A percentile compares a stretch with the other conserved stretches of the same genome.
Evolutionary conservation across 2,888 invertebrate genomes (phyloP).

Genomic region (Himalopsyche anomala): DNA sequence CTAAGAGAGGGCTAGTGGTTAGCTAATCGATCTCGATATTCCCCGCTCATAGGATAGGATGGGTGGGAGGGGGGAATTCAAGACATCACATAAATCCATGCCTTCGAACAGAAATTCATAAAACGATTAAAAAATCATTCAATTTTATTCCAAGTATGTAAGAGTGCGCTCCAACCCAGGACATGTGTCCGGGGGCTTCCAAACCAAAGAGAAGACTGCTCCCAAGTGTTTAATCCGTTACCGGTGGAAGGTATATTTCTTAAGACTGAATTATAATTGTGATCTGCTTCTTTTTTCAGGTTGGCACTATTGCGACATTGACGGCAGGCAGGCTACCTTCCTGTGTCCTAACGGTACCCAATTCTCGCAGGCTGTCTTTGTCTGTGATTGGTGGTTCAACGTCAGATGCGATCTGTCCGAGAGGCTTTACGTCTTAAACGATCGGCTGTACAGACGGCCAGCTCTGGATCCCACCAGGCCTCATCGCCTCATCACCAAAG

Average conservation of each 20-base stretch:
- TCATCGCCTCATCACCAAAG: constrained; percentile 88
- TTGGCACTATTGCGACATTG: constrained; percentile 92
- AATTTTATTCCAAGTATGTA: too few relatives aligned
- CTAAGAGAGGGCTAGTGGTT: too few relatives aligned
- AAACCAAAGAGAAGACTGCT: too few relatives aligned
- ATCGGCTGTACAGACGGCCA: constrained; percentile 86
- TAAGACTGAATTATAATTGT: background rate
- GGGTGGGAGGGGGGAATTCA: too few relatives aligned
- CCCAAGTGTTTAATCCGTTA: too few relatives aligned
- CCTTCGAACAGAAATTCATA: too few relatives aligned
- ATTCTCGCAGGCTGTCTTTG: constrained; percentile 87
- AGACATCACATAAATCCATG: too few relatives aligned
- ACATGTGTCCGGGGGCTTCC: too few relatives aligned
- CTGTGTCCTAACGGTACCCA: constrained; percentile 91
- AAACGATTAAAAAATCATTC: too few relatives aligned
- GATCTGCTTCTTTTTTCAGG: constrained; percentile 70
- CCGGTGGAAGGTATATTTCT: background rate
- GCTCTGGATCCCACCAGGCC: constrained; percentile 83
- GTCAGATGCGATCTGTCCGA: constrained; percentile 90
- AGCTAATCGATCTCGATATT: too few relatives aligned
- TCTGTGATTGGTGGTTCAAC: constrained; percentile 94
- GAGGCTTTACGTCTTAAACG: constrained; percentile 89
- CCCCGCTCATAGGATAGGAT: too few relatives aligned
- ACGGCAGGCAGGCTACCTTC: constrained; percentile 91
- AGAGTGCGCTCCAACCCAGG: too few relatives aligned